A percentile compares a stretch with the other conserved stretches of the same genome.
Evolutionary conservation across 1,140 invertebrate species (phyloP).

Genomic region (Cydia fagiglandana): DNA sequence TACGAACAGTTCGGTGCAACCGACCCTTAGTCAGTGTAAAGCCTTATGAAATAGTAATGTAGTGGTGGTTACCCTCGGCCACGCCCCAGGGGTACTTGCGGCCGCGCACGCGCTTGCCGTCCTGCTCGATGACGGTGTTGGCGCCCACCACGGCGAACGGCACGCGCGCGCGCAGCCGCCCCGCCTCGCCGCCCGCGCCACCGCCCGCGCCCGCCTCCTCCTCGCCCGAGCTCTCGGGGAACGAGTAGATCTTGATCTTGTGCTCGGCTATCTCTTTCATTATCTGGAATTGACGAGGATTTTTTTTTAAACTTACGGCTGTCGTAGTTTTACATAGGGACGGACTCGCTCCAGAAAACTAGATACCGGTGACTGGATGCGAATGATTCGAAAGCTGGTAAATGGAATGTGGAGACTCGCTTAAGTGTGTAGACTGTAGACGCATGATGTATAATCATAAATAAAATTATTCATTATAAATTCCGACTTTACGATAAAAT

Average conservation of each 20-base stretch:
- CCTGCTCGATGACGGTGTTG: conserved; percentile 94
- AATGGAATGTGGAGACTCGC: no score
- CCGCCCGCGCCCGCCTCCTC: conserved; percentile 87
- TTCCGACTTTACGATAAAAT: no score
- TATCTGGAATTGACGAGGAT: conserved; percentile 82
- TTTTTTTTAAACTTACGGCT: not conserved
- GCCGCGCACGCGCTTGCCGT: conserved; percentile 92
- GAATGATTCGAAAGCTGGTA: not conserved
- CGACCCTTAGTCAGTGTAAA: no score
- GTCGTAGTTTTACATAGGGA: not conserved
- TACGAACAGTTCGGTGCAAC: no score
- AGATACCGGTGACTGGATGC: not conserved
- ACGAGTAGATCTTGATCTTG: conserved; percentile 99
- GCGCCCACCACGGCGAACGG: conserved; percentile 99
- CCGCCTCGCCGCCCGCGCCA: conserved; percentile 84
- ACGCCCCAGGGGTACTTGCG: conserved; percentile 99
- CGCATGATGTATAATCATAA: no score
- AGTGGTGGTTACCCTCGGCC: conserved; percentile 86
- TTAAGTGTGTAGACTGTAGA: no score
- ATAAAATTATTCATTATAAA: no score
- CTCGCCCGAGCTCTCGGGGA: conserved; percentile 87
- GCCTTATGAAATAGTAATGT: no score
- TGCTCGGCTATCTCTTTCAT: conserved; percentile 97
- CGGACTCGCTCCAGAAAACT: no score
- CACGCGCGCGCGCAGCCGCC: conserved; percentile 90